A percentile compares a stretch with the other conserved stretches of the same genome.
Conservation (phyloP, 2,113 vertebrate genomes). For the Lagopus leucura region DNA sequence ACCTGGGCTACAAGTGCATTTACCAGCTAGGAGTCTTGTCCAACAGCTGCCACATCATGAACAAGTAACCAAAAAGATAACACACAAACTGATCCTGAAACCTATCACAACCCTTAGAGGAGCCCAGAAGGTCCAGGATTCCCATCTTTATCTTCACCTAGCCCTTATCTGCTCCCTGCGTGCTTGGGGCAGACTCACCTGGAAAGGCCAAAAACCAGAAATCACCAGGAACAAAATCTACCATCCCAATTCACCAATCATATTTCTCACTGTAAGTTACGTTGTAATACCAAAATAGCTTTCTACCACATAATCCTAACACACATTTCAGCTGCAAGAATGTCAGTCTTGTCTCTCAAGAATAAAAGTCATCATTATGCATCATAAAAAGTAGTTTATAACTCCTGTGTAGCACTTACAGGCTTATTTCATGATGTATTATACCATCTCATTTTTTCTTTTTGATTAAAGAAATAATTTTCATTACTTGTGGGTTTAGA, state of each 20-base stretch:
- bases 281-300: not conserved
- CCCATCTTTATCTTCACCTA: not conserved
- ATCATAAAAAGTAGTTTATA: conserved; percentile 22
- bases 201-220: not conserved
- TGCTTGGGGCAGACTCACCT: not conserved
- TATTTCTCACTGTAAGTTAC: not conserved
- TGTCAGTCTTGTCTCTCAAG: conserved; percentile 13
- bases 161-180: not conserved
- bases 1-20: not conserved
- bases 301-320: not conserved
- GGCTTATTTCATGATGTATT: not conserved
- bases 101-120: fast-evolving
- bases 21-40: not conserved
- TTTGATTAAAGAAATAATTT: conserved; percentile 65
- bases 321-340: not conserved
- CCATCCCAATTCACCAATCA: not conserved
- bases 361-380: conserved; percentile 18
- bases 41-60: not conserved
- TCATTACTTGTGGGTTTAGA: conserved; percentile 32
- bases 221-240: not conserved
- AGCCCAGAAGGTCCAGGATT: fast-evolving
- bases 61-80: not conserved
- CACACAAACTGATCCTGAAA: not conserved
- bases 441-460: conserved; percentile 7
- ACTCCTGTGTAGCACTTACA: not conserved